Base-by-base conservation (phyloP, 2,888 invertebrate species). In the Eurytoma adleriae region DNA sequence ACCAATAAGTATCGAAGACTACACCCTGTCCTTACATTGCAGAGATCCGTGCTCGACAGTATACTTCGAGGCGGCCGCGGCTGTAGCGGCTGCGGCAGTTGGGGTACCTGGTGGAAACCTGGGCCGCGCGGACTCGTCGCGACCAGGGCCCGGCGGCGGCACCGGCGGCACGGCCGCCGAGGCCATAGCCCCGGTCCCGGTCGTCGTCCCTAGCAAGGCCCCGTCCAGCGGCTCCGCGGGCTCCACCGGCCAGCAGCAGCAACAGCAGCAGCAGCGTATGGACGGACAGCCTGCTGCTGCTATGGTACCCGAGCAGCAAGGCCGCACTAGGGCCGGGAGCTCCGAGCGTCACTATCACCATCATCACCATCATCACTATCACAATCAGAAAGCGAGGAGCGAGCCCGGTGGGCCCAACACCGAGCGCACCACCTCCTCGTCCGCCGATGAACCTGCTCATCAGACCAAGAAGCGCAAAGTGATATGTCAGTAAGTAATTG, bases 401-500 rank as follows among this genome's bases (percentile, higher is more conserved):
- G 81, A 84, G 56, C 78, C 78, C 68, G 79, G 69, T 54, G 59
- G 16, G 4, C 18, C 81, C 76, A 14, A 40, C 10, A 10, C 40
- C 40, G 40, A 40, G 1, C 40, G 61, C 80, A 54, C 82, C 54
- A 80, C 62, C 10, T 83, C 83, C 24, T 85, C 86, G 14, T 83
- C 82, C 3, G 80, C 83, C 12, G 85, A 86, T 30, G 87, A 89
- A 54, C 84, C 83, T 70, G 83, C 83, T 48, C 82, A 85, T n/a
- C 80, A 83, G 24, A 80, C 90, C 1, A 91, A 91, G 83, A 93
- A 92, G 85, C 88, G 92, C 79, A 93, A 92, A 88, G 88, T 91
- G 57, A 92, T 92, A 59, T 91, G 89, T 84, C 91, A 91, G 93
- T 93, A 89, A 92, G 92, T 92, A 59, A 7, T 40, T 40, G 10